Percentiles rank a stretch among this genome's conserved stretches.
phyloP scores from a whole-genome alignment of 2,797 vertebrate species.

The Discoglossus pictus region DNA sequence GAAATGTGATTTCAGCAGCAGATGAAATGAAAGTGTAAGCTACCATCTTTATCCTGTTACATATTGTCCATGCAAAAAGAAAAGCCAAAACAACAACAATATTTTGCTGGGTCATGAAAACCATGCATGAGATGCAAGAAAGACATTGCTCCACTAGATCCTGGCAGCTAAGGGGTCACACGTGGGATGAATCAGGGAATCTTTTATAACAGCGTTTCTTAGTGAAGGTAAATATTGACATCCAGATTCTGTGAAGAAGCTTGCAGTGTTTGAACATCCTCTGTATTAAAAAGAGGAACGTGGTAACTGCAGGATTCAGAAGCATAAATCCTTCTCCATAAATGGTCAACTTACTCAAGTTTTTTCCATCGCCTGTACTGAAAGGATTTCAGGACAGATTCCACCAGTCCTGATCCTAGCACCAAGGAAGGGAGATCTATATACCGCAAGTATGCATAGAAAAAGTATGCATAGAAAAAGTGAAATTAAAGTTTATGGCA shows the following conservation, averaged over 20 bases:
- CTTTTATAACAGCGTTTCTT: slow-evolving; percentile 1
- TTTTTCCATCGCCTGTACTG: slow-evolving; percentile 14
- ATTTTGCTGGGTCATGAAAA: too few species aligned
- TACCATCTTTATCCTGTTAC: too few species aligned
- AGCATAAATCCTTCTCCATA: slow-evolving; percentile 53
- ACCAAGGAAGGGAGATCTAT: neutral
- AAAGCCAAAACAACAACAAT: too few species aligned
- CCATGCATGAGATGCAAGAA: too few species aligned
- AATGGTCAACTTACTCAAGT: slow-evolving; percentile 53
- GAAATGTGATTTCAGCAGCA: too few species aligned
- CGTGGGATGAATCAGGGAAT: neutral
- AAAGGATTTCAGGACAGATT: slow-evolving; percentile 12
- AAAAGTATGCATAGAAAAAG: too few species aligned
- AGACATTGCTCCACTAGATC: neutral
- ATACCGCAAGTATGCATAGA: too few species aligned
- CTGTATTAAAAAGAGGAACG: slow-evolving; percentile 9
- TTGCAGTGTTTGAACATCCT: slow-evolving; percentile 17
- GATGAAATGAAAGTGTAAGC: too few species aligned
- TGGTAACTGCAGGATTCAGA: slow-evolving; percentile 26
- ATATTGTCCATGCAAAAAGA: too few species aligned
- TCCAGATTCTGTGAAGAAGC: slow-evolving; percentile 46
- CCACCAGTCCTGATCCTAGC: neutral
- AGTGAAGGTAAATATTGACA: slow-evolving; percentile 48
- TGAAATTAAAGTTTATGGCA: too few species aligned
- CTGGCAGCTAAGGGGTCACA: neutral